These are phyloP conservation scores for Neodiprion fabricii DNA, from an alignment of 1,140 invertebrate genomes.

Conservation along the genomic window DNA sequence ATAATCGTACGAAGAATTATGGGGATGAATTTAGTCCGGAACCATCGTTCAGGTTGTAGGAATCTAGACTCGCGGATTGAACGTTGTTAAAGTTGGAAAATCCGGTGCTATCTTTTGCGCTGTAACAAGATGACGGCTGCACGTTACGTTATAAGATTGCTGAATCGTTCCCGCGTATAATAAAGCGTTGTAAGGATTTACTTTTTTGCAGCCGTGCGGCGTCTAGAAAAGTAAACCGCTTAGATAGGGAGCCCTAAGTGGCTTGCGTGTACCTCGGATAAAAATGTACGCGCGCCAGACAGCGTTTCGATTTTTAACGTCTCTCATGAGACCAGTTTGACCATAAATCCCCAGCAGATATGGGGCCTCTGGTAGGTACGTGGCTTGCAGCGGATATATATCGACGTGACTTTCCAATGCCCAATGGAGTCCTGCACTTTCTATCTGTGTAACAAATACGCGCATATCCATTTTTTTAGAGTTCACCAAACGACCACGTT, in stretches of 20 bases:
- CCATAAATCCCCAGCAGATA: constrained; percentile 18
- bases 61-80: not conserved
- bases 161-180: not conserved
- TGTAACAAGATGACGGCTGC: not conserved
- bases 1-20: not conserved
- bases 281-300: constrained; percentile 14
- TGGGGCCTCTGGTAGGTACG: not conserved
- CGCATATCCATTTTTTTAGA: no score
- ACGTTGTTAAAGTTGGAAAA: not conserved
- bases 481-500: no score
- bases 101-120: not conserved
- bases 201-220: not conserved
- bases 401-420: constrained; percentile 26
- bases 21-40: constrained; percentile 1
- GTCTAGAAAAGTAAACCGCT: not conserved
- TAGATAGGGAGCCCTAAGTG: constrained; percentile 3
- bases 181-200: not conserved
- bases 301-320: constrained; percentile 8
- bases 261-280: not conserved
- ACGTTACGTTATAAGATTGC: not conserved
- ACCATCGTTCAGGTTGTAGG: not conserved
- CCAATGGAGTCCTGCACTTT: constrained; percentile 9
- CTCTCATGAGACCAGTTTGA: constrained; percentile 20
- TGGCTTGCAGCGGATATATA: not conserved
- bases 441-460: not conserved